phyloP scores from a whole-genome alignment of 2,113 vertebrate species.

The Panurus biarmicus region DNA sequence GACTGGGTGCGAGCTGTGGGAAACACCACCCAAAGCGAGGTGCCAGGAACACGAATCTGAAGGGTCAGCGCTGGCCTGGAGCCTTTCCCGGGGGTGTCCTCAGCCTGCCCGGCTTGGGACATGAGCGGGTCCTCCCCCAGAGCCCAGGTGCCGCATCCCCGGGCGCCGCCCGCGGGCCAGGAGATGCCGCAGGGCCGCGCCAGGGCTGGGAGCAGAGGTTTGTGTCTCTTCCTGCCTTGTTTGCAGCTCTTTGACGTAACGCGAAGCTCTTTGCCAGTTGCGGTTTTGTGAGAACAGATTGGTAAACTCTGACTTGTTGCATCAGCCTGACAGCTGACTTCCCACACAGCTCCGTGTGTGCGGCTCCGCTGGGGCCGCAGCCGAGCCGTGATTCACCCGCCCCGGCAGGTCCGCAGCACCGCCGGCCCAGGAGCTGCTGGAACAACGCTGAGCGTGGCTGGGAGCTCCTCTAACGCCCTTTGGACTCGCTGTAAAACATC shows the following conservation, averaged over 20 bases:
- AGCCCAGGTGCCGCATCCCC: neutral
- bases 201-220: neutral
- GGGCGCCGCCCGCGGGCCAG: accelerated
- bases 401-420: neutral
- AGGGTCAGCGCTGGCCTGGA: neutral
- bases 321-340: slow-evolving; percentile 54
- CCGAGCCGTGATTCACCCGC: neutral
- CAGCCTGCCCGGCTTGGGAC: neutral
- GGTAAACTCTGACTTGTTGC: slow-evolving; percentile 58
- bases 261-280: slow-evolving; percentile 17
- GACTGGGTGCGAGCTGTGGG: neutral
- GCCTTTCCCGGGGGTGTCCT: neutral
- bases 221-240: slow-evolving; percentile 1
- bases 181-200: neutral
- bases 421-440: neutral
- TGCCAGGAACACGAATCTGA: neutral
- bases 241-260: neutral
- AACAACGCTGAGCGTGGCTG: neutral
- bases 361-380: neutral
- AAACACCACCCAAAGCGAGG: neutral
- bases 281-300: slow-evolving; percentile 49
- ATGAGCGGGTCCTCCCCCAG: accelerated
- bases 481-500: neutral
- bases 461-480: neutral
- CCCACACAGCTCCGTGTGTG: neutral